Evolutionary conservation across 2,888 invertebrate species (phyloP).

Genomic region (Dynastes hyllus): DNA sequence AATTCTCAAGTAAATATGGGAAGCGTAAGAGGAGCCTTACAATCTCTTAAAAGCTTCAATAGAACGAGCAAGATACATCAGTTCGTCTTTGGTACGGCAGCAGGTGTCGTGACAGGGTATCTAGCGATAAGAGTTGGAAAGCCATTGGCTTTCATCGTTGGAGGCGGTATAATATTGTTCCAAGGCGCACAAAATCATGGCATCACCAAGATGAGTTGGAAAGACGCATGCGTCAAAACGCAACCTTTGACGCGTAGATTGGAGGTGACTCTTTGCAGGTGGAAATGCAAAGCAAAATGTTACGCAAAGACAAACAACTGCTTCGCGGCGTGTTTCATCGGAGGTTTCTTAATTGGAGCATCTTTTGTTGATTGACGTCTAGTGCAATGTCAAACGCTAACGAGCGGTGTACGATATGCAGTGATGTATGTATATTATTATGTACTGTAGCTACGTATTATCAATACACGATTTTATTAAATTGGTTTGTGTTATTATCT

Average conservation of each 20-base stretch:
- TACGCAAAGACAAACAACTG: constrained; percentile 35
- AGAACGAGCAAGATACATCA: constrained; percentile 35
- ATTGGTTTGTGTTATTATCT: too few relatives aligned
- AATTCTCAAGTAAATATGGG: constrained; percentile 37
- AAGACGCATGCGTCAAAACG: constrained; percentile 83
- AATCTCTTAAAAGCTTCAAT: constrained; percentile 17
- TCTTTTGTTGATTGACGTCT: not conserved
- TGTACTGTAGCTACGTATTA: not conserved
- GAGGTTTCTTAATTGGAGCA: constrained; percentile 46
- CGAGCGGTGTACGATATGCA: not conserved
- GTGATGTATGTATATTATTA: not conserved
- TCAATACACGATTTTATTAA: too few relatives aligned
- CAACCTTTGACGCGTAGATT: constrained; percentile 85
- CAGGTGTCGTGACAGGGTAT: constrained; percentile 76
- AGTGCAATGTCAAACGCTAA: too few relatives aligned
- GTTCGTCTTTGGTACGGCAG: constrained; percentile 28
- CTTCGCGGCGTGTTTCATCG: constrained; percentile 46
- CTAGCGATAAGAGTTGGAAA: constrained; percentile 90
- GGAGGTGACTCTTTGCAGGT: constrained; percentile 78
- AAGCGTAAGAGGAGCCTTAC: constrained; percentile 33
- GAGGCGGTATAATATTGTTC: constrained; percentile 87
- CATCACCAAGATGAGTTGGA: constrained; percentile 90
- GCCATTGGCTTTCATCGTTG: constrained; percentile 87
- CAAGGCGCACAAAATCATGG: constrained; percentile 91
- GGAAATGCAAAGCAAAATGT: constrained; percentile 68